Base-by-base conservation (phyloP, 2,113 vertebrate species). In the Chroicocephalus ridibundus region DNA sequence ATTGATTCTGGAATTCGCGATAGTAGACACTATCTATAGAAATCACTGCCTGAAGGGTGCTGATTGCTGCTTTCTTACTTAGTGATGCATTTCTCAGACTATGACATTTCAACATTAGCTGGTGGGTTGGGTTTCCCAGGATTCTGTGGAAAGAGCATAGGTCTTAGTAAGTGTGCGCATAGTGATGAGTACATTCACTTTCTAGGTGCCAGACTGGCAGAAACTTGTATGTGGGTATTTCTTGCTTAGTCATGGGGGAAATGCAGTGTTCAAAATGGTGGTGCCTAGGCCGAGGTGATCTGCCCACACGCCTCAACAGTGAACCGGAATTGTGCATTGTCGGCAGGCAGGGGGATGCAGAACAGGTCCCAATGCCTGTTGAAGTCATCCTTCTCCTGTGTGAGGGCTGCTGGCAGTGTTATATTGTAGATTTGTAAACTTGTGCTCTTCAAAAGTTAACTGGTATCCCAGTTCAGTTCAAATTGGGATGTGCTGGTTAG, bases 311-410 rank as follows among this genome's bases (percentile, higher is more conserved):
- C n/a, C 57, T 42, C 31, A 24, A 29, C 15, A 49, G 7, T 17
- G 66, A 90, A 22, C 5, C 7, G 77, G 68, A 52, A 60, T 4
- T 71, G 25, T n/a, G 10, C 4, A 4, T 9, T 86, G 22, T 4
- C 0, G 0, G 5, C 5, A 3, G 1, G 1, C 16, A 64, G 26
- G 5, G 9, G 2, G 0, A 7, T 51, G 49, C 1, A 5, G 22
- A 46, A n/a, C 14, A 26, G 3, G 13, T 68, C 16, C 21, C 6
- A 9, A 2, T 31, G 14, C 19, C 64, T 64, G 20, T 11, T 40
- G 29, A 91, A 74, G 13, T 24, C 0, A 0, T 70, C 3, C 20
- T 81, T 51, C 31, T 68, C 27, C 22, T 84, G 10, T 69, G 8
- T 42, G n/a, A 76, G 15, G 25, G 25, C 44, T 80, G 16, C 34